Percentiles rank a stretch among this genome's conserved stretches.
Conservation (phyloP, 2,113 vertebrate genomes). For the Scatophagus argus region DNA sequence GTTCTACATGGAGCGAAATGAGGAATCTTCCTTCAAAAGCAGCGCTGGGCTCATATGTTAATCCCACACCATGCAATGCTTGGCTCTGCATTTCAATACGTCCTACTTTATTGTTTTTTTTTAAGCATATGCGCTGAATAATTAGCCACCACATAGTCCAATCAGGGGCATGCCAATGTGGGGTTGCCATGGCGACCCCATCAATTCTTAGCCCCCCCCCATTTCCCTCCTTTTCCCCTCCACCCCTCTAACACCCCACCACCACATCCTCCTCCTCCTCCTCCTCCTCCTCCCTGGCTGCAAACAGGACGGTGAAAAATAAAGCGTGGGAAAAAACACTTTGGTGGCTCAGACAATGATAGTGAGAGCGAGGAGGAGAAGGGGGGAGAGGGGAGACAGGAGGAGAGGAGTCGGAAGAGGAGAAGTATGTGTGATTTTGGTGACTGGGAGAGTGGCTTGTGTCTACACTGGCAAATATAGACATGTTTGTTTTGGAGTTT, state of each 20-base stretch:
- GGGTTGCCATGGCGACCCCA: constrained; percentile 80
- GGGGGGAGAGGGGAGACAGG: not conserved
- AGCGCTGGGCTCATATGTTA: constrained; percentile 68
- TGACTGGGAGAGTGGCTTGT: constrained; percentile 66
- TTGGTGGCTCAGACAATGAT: constrained; percentile 76
- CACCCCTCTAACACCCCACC: constrained; percentile 24
- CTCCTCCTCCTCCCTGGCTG: constrained; percentile 56
- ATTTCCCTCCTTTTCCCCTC: not conserved
- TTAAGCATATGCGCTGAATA: constrained; percentile 83
- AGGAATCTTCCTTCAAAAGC: constrained; percentile 55
- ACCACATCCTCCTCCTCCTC: constrained; percentile 15
- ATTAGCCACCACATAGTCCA: constrained; percentile 81
- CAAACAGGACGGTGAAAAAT: constrained; percentile 79
- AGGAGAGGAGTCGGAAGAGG: not conserved
- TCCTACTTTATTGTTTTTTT: constrained; percentile 82
- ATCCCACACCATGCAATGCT: constrained; percentile 69
- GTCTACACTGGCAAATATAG: constrained; percentile 67
- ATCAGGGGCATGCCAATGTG: constrained; percentile 81
- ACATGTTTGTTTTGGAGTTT: constrained; percentile 63
- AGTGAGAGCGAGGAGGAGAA: constrained; percentile 29
- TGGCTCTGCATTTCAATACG: constrained; percentile 81
- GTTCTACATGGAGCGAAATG: constrained; percentile 1
- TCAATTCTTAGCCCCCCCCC: constrained; percentile 56
- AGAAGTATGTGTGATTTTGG: constrained; percentile 29
- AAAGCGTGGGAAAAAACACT: constrained; percentile 82